Conservation (phyloP, 1,140 invertebrate genomes). For the Lucilia sericata region DNA sequence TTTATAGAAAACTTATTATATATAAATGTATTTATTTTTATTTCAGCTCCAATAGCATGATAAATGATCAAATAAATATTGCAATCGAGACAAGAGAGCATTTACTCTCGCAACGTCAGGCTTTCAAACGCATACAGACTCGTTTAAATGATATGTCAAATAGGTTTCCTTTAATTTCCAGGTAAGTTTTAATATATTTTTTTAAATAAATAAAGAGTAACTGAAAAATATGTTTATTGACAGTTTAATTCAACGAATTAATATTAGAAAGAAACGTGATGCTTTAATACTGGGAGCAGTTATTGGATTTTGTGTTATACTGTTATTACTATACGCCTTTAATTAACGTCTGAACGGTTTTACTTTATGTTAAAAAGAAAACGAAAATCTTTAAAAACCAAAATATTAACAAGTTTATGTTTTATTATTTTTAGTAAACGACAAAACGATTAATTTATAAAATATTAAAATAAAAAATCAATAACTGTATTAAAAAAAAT, state of each 20-base stretch:
- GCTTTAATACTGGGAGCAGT: conserved; percentile 89
- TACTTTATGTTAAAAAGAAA: conserved; percentile 9
- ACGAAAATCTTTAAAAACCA: background rate
- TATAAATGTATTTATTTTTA: conserved; percentile 51
- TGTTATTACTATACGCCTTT: conserved; percentile 87
- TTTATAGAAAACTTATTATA: too few relatives aligned
- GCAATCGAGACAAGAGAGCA: conserved; percentile 96
- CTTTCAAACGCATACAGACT: conserved; percentile 91
- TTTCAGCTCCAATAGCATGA: conserved; percentile 87
- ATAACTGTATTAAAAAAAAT: background rate
- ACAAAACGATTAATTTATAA: background rate
- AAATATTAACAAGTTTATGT: background rate
- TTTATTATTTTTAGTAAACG: background rate
- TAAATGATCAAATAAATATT: conserved; percentile 97
- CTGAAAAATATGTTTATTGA: conserved; percentile 82
- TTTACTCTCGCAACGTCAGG: conserved; percentile 85
- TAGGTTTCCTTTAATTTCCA: conserved; percentile 71
- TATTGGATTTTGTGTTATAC: conserved; percentile 87
- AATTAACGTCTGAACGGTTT: conserved; percentile 50
- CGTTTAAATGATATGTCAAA: conserved; percentile 93
- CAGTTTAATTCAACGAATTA: conserved; percentile 92
- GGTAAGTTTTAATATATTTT: conserved; percentile 51
- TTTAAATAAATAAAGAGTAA: background rate
- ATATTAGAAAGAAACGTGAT: conserved; percentile 91
- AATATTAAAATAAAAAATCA: background rate